These are phyloP conservation scores for Morelia viridis DNA, from an alignment of 2,797 vertebrate species.

Conservation along the genomic window DNA sequence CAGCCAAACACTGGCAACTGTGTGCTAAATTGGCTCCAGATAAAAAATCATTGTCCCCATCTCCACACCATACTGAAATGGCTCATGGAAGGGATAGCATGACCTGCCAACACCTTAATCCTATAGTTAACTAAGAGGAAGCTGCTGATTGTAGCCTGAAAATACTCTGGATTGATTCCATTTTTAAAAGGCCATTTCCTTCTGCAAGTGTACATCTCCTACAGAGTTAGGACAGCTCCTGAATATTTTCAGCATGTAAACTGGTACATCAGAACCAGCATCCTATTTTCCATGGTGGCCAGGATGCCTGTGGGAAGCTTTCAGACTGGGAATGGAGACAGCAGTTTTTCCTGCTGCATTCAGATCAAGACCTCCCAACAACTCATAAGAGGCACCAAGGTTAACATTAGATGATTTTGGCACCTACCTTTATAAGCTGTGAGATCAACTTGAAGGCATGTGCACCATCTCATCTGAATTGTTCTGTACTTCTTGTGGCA, in stretches of 20 bases:
- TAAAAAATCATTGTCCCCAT: background rate
- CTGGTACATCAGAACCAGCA: too few relatives aligned
- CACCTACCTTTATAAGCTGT: background rate
- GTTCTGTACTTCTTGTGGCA: background rate
- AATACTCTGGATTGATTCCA: background rate
- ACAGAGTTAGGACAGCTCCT: background rate
- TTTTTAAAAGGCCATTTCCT: background rate
- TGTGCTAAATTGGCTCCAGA: background rate
- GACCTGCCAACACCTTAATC: background rate
- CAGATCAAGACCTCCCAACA: background rate
- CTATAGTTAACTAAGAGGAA: background rate
- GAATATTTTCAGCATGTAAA: background rate
- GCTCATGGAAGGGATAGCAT: background rate
- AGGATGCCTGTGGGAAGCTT: too few relatives aligned
- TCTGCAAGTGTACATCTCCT: background rate
- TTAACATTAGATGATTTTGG: background rate
- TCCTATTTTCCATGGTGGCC: too few relatives aligned
- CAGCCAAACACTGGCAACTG: background rate
- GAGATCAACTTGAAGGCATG: background rate
- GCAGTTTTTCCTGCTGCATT: background rate
- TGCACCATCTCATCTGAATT: background rate
- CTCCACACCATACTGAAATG: background rate
- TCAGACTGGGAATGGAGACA: background rate
- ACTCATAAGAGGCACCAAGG: background rate
- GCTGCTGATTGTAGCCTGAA: background rate